Evolutionary conservation across 2,113 vertebrate genomes (phyloP).

Genomic region (Rissa tridactyla): DNA sequence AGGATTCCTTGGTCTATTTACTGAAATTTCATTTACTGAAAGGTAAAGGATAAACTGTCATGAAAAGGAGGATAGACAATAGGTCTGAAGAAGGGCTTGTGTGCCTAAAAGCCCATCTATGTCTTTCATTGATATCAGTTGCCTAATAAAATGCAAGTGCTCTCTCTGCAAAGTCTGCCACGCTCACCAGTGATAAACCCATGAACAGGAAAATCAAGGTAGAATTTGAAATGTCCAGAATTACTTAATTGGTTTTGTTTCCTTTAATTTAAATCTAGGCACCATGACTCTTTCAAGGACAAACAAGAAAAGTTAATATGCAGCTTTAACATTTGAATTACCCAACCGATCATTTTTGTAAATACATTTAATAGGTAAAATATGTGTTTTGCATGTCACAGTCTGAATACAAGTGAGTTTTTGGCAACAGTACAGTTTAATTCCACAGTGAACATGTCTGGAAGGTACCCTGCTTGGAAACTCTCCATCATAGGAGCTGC

Average conservation of each 20-base stretch:
- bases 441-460: neutral
- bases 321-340: neutral
- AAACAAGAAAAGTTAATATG: neutral
- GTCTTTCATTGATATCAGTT: neutral
- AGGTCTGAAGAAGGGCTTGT: neutral
- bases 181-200: neutral
- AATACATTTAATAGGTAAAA: neutral
- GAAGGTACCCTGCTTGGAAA: neutral
- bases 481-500: neutral
- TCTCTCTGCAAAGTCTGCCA: neutral
- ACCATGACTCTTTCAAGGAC: neutral
- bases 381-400: neutral
- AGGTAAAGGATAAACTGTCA: neutral
- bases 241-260: neutral
- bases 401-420: neutral
- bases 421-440: neutral
- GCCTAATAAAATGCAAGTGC: neutral
- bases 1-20: neutral
- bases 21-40: neutral
- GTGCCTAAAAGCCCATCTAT: neutral
- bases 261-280: neutral
- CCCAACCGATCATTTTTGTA: neutral
- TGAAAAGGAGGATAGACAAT: neutral
- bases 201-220: neutral
- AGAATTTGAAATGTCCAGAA: neutral